Conservation (phyloP, 2,113 vertebrate genomes). For the pig (Sus scrofa) region T2T-Sscrofa CM000820.6:12818001-12818500, state of each 20-base stretch:
- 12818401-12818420: neutral
- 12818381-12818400: neutral
- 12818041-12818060: neutral
- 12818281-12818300: neutral
- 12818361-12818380: neutral
- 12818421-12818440: neutral
- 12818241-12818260: neutral
- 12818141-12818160: neutral
- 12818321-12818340: neutral
- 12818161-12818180: neutral
- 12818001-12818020: neutral
- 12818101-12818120: neutral
- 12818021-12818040: neutral
- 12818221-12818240: neutral
- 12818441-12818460: slow-evolving; percentile 19
- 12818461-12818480: neutral
- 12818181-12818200: slow-evolving; percentile 15
- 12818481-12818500: neutral
- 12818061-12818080: neutral
- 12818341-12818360: neutral
- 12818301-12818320: neutral
- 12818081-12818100: neutral
- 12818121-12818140: neutral
- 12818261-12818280: neutral
- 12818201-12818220: neutral